Conservation (phyloP, 2,797 vertebrate species). For the Siniperca obscura region DNA sequence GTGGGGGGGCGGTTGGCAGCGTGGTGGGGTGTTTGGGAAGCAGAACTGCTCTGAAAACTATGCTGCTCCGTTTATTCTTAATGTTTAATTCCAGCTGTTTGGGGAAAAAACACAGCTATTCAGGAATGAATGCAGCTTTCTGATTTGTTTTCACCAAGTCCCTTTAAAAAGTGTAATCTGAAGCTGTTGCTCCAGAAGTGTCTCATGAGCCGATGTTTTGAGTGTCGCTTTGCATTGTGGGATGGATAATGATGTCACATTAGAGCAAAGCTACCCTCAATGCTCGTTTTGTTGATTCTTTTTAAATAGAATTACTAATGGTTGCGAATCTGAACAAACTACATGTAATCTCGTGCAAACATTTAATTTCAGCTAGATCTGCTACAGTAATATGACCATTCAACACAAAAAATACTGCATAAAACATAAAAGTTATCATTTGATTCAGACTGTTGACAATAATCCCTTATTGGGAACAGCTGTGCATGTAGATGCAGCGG, state of each 20-base stretch:
- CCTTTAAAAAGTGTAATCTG: not conserved
- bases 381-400: no score
- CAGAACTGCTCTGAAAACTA: not conserved
- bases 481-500: no score
- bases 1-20: not conserved
- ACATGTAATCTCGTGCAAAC: not conserved
- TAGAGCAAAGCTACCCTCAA: not conserved
- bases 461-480: no score
- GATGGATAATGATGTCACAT: constrained; percentile 1
- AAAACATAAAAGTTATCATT: not conserved
- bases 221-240: not conserved
- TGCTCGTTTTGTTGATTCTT: no score
- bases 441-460: not conserved
- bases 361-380: not conserved
- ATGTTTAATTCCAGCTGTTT: not conserved
- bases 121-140: not conserved
- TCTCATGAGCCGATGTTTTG: not conserved
- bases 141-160: not conserved
- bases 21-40: not conserved
- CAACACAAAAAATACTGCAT: not conserved
- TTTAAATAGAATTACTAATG: not conserved
- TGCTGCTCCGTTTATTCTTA: not conserved
- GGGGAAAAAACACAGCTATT: not conserved
- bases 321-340: not conserved
- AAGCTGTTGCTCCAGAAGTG: not conserved